Evolutionary conservation across 2,113 vertebrate genomes (phyloP), one percentile per base, ranked within the genome.

Genomic region (Australoheros scitulus): DNA sequence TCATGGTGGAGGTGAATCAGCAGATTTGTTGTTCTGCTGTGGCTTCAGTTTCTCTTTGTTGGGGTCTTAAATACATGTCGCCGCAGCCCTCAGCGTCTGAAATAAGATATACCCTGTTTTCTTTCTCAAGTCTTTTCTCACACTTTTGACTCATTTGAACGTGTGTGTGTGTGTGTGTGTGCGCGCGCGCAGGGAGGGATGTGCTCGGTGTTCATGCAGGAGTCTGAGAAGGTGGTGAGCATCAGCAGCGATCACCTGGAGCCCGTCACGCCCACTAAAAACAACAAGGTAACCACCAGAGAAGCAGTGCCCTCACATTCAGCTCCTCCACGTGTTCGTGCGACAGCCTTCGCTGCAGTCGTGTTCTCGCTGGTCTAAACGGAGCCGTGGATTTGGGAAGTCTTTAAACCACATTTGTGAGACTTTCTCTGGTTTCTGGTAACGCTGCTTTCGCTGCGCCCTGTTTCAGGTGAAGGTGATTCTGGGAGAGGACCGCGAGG

Each of bases 211-310:
- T 97, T 97, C 85, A 95, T 98, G 84, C 96, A 97, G 89, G 96
- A 97, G 87, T 97, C 97, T 0, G 97, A 99, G 88, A 99, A 99
- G 85, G 97, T 98, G 1, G 97, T 99, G 79, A 98, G 97, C 77
- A 96, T 99, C 78, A 97, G 97, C 80, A 97, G 97, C 8, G 98
- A 99, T 58, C 97, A 99, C 77, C 94, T 99, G 86, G 98, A 99
- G 81, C 97, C 98, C 1, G 95, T 98, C 72, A 98, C 97, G 0
- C 97, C 98, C 4, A 97, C 97, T 90, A 98, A 99, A 94, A 98
- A 97, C 94, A 97, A 97, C 88, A 97, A 98, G 97, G 97, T 98
- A 52, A 72, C 7, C 14, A 1, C 18, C 50, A 7, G 14, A 70
- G 41, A 1, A 2, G 22, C 64, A 0, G 9, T 68, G 29, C 2